Conservation (phyloP, 2,797 vertebrate genomes). For the Molothrus ater region DNA sequence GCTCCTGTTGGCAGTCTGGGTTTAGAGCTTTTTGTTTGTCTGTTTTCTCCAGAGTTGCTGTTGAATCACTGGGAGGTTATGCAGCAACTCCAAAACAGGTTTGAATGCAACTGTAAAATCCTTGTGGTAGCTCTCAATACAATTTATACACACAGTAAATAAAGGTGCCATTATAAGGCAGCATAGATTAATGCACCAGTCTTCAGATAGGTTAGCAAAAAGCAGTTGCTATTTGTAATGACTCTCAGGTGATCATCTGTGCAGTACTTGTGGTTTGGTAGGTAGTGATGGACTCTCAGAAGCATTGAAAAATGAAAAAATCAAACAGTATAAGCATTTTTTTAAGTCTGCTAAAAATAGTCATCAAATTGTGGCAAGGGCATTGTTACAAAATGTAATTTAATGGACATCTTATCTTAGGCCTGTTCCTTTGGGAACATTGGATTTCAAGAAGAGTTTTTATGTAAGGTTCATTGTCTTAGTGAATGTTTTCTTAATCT, state of each 20-base stretch:
- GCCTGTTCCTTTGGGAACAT: neutral
- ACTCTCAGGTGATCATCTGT: neutral
- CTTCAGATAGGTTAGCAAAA: neutral
- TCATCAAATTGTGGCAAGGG: neutral
- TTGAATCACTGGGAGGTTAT: neutral
- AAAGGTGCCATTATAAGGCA: neutral
- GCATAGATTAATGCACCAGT: neutral
- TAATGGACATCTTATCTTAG: constrained; percentile 18
- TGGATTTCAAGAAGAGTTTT: constrained; percentile 49
- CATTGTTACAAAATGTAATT: constrained; percentile 13
- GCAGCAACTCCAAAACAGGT: neutral
- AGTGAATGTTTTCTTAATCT: constrained; percentile 23
- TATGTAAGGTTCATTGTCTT: constrained; percentile 37
- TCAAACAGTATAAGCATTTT: neutral
- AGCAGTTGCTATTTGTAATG: neutral
- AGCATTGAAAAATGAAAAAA: neutral
- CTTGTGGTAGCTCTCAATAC: neutral
- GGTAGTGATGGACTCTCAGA: neutral
- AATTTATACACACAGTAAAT: neutral
- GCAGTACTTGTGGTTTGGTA: neutral
- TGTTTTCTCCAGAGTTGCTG: neutral
- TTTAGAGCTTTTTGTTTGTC: neutral
- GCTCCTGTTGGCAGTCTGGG: neutral
- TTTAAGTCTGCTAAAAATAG: neutral
- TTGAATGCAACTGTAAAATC: neutral